Evolutionary conservation across 2,113 vertebrate species (phyloP), one percentile per base, ranked within the genome.

Genomic region (Periophthalmodon schlosseri): DNA sequence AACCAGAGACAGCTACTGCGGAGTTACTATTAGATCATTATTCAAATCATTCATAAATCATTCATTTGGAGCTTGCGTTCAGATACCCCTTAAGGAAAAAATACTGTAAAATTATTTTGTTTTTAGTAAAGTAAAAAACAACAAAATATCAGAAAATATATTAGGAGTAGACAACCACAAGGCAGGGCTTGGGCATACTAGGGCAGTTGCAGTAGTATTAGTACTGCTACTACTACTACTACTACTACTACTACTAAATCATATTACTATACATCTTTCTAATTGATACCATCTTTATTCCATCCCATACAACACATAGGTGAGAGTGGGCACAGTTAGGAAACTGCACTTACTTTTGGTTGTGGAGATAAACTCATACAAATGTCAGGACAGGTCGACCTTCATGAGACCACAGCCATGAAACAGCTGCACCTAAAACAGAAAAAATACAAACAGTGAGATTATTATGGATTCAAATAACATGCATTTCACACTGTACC

Each of bases 291-390:
- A 28, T 28, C 2, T 28, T 28, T 28, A 28, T 28, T 2, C 28
- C 28, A 28, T 28, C 28, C 28, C 28, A 28, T 3, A 28, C n/a
- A 28, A 47, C 74, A 54, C 49, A 20, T 21, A 50, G 56, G 66
- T 70, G 12, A 33, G 8, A 67, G 23, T 28, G 28, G 28, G 28
- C 28, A 28, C 28, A 28, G 28, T 28, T 14, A 46, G 13, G 34
- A 70, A 70, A 23, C 28, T 24, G 49, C 57, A 82, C 88, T 87
- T 79, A 92, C 92, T 89, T 91, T 87, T 63, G 73, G 73, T 58
- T 84, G 88, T 86, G 70, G 72, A 83, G 72, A 86, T 85, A 88
- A 76, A 81, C 89, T 88, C 88, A 91, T 90, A 83, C 83, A 92
- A 92, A 72, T 74, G 73, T 82, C 86, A 88, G 81, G 77, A 68